Percentiles rank a stretch among this genome's conserved stretches.
Conservation (phyloP, 2,888 invertebrate species). For the Drosophila pseudotakahashii region DNA sequence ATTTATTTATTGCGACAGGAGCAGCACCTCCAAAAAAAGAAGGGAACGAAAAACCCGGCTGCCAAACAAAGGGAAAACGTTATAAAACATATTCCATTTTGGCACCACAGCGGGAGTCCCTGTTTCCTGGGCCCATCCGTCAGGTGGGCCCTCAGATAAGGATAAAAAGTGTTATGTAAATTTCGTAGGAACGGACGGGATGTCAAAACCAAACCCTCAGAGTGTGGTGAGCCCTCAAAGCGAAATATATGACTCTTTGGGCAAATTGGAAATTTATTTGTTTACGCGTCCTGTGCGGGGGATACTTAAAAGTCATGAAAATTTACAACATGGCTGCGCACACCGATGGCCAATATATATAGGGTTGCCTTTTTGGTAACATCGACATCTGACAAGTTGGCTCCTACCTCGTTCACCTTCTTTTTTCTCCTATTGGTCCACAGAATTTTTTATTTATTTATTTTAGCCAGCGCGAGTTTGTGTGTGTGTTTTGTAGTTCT, state of each 20-base stretch:
- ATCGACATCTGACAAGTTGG: conserved; percentile 59
- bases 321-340: conserved; percentile 73
- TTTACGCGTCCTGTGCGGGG: conserved; percentile 65
- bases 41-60: not conserved
- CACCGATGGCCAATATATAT: conserved; percentile 21
- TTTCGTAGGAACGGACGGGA: conserved; percentile 66
- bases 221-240: conserved; percentile 22
- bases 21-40: conserved; percentile 17
- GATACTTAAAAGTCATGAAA: conserved; percentile 78
- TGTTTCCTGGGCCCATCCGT: conserved; percentile 37
- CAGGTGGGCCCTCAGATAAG: conserved; percentile 73
- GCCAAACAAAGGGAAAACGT: conserved; percentile 40
- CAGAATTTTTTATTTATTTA: conserved; percentile 45
- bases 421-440: conserved; percentile 61
- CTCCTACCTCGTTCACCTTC: conserved; percentile 29
- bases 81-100: conserved; percentile 74
- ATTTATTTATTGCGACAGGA: conserved; percentile 74
- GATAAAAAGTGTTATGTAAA: conserved; percentile 76
- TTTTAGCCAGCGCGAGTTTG: conserved; percentile 8
- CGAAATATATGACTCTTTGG: conserved; percentile 73
- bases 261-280: conserved; percentile 80
- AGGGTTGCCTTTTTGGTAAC: conserved; percentile 37
- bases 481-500: conserved; percentile 52
- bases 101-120: conserved; percentile 69
- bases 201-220: conserved; percentile 63